A percentile compares a stretch with the other conserved stretches of the same genome.
These are phyloP conservation scores for Porites cylindrica DNA, from an alignment of 92 coral and sea anemone genomes.

Conservation along the genomic window DNA sequence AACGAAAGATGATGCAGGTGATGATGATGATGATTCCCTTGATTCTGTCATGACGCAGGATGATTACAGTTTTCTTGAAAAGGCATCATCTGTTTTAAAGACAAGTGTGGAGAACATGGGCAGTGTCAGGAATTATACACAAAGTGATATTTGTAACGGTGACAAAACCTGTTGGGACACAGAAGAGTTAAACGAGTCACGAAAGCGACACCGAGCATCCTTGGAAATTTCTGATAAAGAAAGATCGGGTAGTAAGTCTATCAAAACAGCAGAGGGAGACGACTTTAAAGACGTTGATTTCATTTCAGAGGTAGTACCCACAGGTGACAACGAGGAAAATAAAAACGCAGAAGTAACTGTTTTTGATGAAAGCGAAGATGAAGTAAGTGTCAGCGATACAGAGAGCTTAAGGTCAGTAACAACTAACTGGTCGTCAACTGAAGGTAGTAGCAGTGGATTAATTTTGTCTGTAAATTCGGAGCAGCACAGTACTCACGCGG, in stretches of 20 bases:
- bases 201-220: not conserved
- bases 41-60: not conserved
- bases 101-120: not conserved
- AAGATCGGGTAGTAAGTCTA: not conserved
- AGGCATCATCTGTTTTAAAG: not conserved
- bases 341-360: not conserved
- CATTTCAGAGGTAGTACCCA: slow-evolving; percentile 36
- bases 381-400: not conserved
- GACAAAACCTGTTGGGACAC: not conserved
- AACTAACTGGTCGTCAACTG: not conserved
- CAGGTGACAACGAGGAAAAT: slow-evolving; percentile 45
- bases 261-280: not conserved
- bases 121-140: not conserved
- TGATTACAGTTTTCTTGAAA: not conserved
- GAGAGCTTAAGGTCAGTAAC: not conserved
- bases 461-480: not conserved
- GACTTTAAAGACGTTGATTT: slow-evolving; percentile 32
- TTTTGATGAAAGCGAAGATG: not conserved
- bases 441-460: not conserved
- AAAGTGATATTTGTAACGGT: not conserved
- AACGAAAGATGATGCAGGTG: not conserved
- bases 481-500: not conserved
- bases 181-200: not conserved
- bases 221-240: not conserved
- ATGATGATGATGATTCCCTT: not conserved